A percentile compares a stretch with the other conserved stretches of the same genome.
Evolutionary conservation across 2,113 vertebrate genomes (phyloP).

Genomic region (Scomber scombrus): DNA sequence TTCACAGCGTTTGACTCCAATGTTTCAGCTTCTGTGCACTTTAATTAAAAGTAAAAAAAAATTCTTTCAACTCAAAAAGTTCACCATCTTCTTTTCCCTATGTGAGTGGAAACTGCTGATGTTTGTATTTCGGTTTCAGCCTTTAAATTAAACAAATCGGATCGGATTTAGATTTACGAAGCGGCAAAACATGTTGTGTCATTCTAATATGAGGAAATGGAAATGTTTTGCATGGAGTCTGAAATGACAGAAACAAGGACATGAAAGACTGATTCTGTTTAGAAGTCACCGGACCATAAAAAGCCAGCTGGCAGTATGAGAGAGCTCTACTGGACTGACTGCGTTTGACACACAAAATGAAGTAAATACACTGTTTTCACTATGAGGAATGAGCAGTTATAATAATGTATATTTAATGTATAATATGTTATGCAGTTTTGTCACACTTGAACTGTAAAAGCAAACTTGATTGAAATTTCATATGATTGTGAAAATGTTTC

Average conservation of each 20-base stretch:
- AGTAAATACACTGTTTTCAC: no score
- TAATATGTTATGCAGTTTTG: neutral
- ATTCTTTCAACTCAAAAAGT: neutral
- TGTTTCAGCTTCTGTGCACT: neutral
- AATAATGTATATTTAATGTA: neutral
- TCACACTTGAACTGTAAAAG: neutral
- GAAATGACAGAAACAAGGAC: slow-evolving; percentile 4
- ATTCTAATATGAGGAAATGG: slow-evolving; percentile 1
- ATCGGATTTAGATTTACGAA: no score
- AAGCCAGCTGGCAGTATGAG: neutral
- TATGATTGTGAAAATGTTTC: slow-evolving; percentile 1
- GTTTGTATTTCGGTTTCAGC: neutral
- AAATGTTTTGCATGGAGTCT: neutral
- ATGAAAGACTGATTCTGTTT: neutral
- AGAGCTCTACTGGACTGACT: neutral
- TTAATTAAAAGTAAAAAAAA: neutral
- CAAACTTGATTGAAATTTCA: rapidly evolving
- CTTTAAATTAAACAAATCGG: no score
- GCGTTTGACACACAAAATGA: neutral
- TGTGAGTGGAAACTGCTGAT: neutral
- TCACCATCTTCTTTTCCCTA: neutral
- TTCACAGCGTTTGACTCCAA: neutral
- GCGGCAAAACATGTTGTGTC: no score
- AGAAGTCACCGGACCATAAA: neutral
- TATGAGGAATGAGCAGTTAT: no score